A percentile compares a stretch with the other conserved stretches of the same genome.
phyloP scores from a whole-genome alignment of 2,888 invertebrate genomes.

The Polyommatus icarus region DNA sequence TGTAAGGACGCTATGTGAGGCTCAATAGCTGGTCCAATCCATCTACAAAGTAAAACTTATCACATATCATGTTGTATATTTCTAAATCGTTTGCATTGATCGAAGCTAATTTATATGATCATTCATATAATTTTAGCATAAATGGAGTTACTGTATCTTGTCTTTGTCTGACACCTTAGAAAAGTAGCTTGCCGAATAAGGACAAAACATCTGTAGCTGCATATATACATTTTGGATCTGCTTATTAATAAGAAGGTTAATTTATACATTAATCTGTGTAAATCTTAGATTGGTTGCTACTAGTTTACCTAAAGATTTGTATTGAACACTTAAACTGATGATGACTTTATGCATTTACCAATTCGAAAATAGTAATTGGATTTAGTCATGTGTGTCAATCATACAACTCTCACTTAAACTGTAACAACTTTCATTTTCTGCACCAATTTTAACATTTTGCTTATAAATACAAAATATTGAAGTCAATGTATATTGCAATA shows the following conservation, averaged over 20 bases:
- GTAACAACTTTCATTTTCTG: slow-evolving; percentile 7
- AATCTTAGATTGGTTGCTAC: no score
- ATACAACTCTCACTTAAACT: slow-evolving; percentile 15
- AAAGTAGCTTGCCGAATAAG: no score
- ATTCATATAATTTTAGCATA: background rate
- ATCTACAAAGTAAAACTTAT: slow-evolving; percentile 71
- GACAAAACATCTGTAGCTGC: no score
- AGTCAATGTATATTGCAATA: background rate
- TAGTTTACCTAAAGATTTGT: no score
- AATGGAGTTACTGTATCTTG: no score
- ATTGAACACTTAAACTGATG: background rate
- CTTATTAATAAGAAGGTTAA: no score
- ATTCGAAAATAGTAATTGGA: background rate
- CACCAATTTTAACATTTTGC: background rate
- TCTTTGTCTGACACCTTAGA: no score
- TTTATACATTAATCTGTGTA: no score
- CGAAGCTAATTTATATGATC: background rate
- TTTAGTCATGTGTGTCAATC: slow-evolving; percentile 3
- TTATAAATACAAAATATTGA: background rate
- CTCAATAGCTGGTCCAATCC: slow-evolving; percentile 91
- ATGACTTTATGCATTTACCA: background rate
- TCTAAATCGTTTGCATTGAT: no score
- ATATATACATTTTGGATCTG: no score
- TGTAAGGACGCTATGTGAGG: slow-evolving; percentile 92
- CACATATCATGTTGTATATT: background rate